Conservation (phyloP, 1,140 invertebrate species). For the Phocides pigmalion region DNA sequence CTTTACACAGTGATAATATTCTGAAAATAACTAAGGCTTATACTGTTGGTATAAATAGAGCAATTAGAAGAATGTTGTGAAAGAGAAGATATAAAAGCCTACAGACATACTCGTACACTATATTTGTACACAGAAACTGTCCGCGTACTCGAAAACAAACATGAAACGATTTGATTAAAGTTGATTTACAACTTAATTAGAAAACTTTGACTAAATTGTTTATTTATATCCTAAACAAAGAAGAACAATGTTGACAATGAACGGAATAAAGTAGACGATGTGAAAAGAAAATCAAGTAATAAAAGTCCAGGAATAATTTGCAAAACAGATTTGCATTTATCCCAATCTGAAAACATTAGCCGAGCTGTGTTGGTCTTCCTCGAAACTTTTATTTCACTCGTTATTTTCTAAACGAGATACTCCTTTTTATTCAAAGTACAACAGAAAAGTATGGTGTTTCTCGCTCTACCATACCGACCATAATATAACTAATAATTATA, state of each 20-base stretch:
- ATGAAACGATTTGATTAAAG: too few relatives aligned
- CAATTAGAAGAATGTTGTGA: too few relatives aligned
- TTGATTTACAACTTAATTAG: constrained; percentile 8
- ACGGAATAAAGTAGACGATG: constrained; percentile 26
- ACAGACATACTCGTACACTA: too few relatives aligned
- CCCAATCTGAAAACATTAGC: constrained; percentile 47
- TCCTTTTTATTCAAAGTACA: constrained; percentile 44
- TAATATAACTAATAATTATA: too few relatives aligned
- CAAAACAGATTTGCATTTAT: constrained; percentile 62
- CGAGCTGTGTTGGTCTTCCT: constrained; percentile 49
- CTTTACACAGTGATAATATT: too few relatives aligned
- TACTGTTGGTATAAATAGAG: too few relatives aligned
- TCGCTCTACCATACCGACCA: too few relatives aligned
- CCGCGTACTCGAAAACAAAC: too few relatives aligned
- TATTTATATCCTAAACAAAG: constrained; percentile 32
- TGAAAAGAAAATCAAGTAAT: constrained; percentile 37
- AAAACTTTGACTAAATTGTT: constrained; percentile 21
- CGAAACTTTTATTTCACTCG: constrained; percentile 45
- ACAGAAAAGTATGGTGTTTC: too few relatives aligned
- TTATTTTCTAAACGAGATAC: constrained; percentile 38
- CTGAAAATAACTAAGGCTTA: too few relatives aligned
- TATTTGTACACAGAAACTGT: too few relatives aligned
- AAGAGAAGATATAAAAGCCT: too few relatives aligned
- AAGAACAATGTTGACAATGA: constrained; percentile 27
- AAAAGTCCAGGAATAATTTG: constrained; percentile 52